Evolutionary conservation across 1,140 invertebrate genomes (phyloP), one percentile per base, ranked within the genome.

Genomic region (Sesamia nonagrioides): DNA sequence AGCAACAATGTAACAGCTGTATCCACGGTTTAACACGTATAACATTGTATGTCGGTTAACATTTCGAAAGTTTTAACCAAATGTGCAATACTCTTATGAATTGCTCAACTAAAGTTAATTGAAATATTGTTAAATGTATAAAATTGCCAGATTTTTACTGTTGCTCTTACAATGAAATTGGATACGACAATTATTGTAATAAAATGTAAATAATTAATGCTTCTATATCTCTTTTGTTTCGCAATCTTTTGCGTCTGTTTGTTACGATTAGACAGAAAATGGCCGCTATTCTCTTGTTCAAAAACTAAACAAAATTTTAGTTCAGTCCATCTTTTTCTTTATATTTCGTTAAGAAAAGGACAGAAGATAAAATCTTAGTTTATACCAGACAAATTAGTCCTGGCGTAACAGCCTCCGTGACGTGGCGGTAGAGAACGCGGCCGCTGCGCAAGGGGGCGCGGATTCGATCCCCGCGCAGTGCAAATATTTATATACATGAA

Each of bases 71-170:
- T 27, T 27, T 27, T 27, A 37, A 40, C n/a, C 7, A 17, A 17
- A 61, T 37, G n/a, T 61, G 35, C 15, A 40, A 18, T 42, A 42
- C 13, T n/a, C 17, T 17, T 63, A n/a, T 61, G 60, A 61, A 60
- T 61, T 40, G n/a, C 60, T 18, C n/a, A 37, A 61, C 60, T 61
- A 40, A 17, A 40, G 15, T 7, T 61, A 40, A 17, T 61, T 61
- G 60, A 40, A 56, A 56, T 17, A 37, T n/a, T 17, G 35, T 37
- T 40, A 37, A 37, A 37, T 7, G 27, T 61, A 35, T 61, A 37
- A 18, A 40, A 61, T 61, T 17, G 35, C 35, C 6, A 40, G 15
- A 40, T 61, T 61, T 61, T 61, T 33, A 61, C 33, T 61, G 21
- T 37, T 61, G 58, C 33, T 35, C 6, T 61, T 61, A 27, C 27